Evolutionary conservation across 2,113 vertebrate genomes (phyloP).

Genomic region (Grammomys surdaster): DNA sequence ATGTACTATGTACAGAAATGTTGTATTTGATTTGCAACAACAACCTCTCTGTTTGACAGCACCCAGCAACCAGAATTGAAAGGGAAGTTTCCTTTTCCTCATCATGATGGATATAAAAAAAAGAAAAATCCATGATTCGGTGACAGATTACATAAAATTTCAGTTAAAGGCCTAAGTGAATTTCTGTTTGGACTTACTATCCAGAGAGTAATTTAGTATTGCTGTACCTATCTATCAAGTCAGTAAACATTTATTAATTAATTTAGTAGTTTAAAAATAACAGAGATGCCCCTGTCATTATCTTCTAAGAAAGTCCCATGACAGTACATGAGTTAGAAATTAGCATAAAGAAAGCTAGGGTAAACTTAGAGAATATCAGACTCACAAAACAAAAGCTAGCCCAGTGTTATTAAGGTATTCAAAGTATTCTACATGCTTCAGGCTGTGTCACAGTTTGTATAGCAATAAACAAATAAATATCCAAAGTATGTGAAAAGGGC

Average conservation of each 20-base stretch:
- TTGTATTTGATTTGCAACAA: background rate
- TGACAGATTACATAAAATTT: constrained; percentile 9
- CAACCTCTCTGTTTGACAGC: background rate
- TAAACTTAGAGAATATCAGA: background rate
- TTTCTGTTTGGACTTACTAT: background rate
- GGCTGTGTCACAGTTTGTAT: background rate
- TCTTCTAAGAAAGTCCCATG: background rate
- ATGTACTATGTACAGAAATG: background rate
- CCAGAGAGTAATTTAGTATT: background rate
- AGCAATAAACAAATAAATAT: background rate
- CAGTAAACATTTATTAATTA: background rate
- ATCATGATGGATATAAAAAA: background rate
- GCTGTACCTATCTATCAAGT: background rate
- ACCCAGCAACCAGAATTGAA: background rate
- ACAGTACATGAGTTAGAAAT: background rate
- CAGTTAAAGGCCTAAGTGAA: background rate
- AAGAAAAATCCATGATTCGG: background rate
- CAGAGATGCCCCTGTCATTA: background rate
- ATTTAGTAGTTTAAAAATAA: constrained; percentile 18
- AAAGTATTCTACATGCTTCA: background rate
- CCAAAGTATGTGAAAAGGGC: background rate
- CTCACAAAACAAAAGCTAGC: constrained; percentile 20
- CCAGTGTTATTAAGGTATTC: background rate
- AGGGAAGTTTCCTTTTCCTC: background rate
- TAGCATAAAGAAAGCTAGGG: background rate